Conservation (phyloP, 2,888 invertebrate genomes). For the Coenonympha glycerion region DNA sequence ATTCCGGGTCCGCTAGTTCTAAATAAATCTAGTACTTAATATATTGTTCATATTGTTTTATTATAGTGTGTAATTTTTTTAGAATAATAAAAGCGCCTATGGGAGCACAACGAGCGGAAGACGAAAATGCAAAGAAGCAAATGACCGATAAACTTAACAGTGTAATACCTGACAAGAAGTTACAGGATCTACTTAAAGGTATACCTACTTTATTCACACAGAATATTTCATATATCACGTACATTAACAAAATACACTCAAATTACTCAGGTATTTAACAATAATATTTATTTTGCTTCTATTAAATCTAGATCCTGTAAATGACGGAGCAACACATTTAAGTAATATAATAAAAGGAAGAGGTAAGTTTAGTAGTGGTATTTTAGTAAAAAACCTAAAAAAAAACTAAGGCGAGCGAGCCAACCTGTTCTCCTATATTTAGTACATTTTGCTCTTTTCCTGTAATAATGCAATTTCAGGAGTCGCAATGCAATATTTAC, state of each 20-base stretch:
- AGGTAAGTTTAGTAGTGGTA: no score
- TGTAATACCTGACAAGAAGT: constrained; percentile 45
- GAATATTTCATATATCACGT: no score
- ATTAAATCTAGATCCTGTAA: constrained; percentile 37
- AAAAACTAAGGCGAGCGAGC: no score
- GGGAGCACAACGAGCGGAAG: constrained; percentile 35
- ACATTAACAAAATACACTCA: not conserved
- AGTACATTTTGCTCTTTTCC: no score
- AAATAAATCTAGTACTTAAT: no score
- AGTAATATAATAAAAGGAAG: constrained; percentile 45
- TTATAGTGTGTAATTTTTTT: not conserved
- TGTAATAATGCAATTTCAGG: no score
- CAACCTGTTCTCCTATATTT: no score
- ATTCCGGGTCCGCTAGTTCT: no score
- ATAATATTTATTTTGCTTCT: not conserved
- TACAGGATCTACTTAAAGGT: constrained; percentile 45
- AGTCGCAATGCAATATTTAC: constrained; percentile 44
- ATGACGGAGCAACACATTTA: constrained; percentile 48
- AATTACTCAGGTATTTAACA: not conserved
- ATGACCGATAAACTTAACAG: constrained; percentile 36
- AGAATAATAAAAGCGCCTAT: constrained; percentile 46
- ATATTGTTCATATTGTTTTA: no score
- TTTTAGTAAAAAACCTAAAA: no score
- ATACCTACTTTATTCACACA: no score
- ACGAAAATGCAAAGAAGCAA: constrained; percentile 34